phyloP scores from a whole-genome alignment of 2,113 vertebrate species.

The Lagopus leucura region DNA sequence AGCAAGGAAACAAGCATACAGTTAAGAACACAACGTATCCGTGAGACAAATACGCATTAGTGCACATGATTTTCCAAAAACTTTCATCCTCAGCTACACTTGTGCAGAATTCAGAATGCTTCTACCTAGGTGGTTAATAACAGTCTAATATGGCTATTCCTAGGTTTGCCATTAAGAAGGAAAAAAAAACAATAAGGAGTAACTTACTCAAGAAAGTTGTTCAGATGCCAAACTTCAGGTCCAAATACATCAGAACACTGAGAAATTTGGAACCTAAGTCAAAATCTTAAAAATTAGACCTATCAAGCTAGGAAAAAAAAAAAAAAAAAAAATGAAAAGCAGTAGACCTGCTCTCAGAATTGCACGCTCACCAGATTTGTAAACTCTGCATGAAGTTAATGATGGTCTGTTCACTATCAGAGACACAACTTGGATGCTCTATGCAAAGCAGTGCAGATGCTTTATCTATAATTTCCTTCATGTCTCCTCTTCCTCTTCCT shows the following conservation, averaged over 20 bases:
- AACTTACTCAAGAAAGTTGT: neutral
- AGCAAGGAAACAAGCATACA: slow-evolving; percentile 63
- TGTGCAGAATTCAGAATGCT: slow-evolving; percentile 16
- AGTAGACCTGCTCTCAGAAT: slow-evolving; percentile 66
- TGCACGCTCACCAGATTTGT: slow-evolving; percentile 66
- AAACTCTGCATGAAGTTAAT: slow-evolving; percentile 52
- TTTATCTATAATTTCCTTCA: neutral
- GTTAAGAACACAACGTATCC: slow-evolving; percentile 33
- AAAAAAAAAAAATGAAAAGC: neutral
- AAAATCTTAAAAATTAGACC: neutral
- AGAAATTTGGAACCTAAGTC: slow-evolving; percentile 24
- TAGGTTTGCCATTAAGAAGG: neutral
- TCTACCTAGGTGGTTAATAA: neutral
- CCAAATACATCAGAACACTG: neutral
- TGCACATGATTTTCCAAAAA: slow-evolving; percentile 26
- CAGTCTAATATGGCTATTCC: slow-evolving; percentile 9
- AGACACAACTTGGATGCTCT: slow-evolving; percentile 2
- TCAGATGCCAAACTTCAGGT: neutral
- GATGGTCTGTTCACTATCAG: neutral
- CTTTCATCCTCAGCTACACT: slow-evolving; percentile 29
- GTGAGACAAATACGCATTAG: slow-evolving; percentile 41
- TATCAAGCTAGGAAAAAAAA: neutral
- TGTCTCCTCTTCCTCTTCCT: neutral
- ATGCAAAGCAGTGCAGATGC: slow-evolving; percentile 19
- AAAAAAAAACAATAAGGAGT: neutral